Base-by-base conservation (phyloP, 2,113 vertebrate genomes). In the Coracopsis vasa region DNA sequence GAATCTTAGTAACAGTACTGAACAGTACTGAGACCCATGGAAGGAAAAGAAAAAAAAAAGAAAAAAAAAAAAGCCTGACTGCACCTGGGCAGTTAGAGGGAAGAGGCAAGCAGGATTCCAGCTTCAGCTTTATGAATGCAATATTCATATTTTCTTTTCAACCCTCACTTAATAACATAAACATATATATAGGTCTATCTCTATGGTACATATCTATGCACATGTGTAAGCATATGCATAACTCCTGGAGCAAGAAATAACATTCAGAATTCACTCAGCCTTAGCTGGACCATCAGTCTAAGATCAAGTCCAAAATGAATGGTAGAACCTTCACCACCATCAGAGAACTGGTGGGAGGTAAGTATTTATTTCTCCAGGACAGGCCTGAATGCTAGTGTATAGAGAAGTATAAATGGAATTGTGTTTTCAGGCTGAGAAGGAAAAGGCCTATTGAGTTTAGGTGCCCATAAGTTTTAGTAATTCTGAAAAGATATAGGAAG, bases 301-400 rank as follows among this genome's bases (percentile, higher is more conserved):
- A 24, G 14, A 53, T 41, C 9, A 67, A 71, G 23, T 28, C 20
- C 16, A 48, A 11, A 1, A 10, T 7, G 20, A 56, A 47, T 4
- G 7, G 9, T 9, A 83, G 9, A 51, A 37, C 4, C 3, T 3
- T 7, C 17, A 41, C 9, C 4, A 28, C 2, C 7, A 42, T 29
- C n/a, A 70, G 24, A 61, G 16, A 77, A 11, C 33, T 44, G 7
- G 3, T 62, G 19, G 24, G 31, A 81, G 18, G 7, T 2, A 70
- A 31, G 13, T 0, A 11, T 37, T 42, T 9, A 15, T 78, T 73
- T 60, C 31, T 79, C 24, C 17, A 69, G 60, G 24, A 66, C 6
- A 66, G 4, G 5, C 4, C 2, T 4, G 71, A 56, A 13, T 39
- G 14, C 27, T 5, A 11, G 1, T 5, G 3, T 23, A 8, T 11